Conservation (phyloP, 2,797 vertebrate genomes). For the Pangasius larnaudii region DNA sequence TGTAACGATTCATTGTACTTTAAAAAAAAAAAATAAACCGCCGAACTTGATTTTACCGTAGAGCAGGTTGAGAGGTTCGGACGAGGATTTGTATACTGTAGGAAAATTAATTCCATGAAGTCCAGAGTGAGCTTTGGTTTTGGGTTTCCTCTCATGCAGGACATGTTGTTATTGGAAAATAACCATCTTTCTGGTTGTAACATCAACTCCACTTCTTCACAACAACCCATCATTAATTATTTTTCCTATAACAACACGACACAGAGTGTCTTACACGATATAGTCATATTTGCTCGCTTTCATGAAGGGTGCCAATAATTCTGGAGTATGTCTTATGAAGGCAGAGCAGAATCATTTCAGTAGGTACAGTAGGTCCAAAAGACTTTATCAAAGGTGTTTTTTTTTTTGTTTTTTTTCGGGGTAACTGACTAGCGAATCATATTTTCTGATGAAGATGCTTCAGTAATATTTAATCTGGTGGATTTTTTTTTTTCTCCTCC, state of each 20-base stretch:
- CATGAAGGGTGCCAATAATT: not conserved
- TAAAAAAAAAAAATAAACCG: not conserved
- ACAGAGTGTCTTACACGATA: not conserved
- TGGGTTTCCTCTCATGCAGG: not conserved
- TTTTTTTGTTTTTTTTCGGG: no score
- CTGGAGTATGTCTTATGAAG: not conserved
- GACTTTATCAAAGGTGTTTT: not conserved
- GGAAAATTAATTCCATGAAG: not conserved
- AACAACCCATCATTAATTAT: not conserved
- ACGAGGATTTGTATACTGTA: not conserved
- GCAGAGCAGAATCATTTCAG: not conserved
- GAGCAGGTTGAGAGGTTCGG: not conserved
- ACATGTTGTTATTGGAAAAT: not conserved
- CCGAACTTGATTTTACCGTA: not conserved
- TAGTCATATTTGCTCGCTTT: not conserved
- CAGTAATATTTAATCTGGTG: not conserved
- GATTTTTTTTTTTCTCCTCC: not conserved
- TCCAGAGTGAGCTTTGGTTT: not conserved
- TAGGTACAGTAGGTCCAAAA: not conserved
- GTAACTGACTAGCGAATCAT: not conserved
- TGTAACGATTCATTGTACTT: conserved; percentile 11
- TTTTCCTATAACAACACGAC: not conserved
- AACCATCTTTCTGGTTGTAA: not conserved
- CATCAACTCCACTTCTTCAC: not conserved
- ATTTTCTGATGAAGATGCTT: not conserved